These are phyloP conservation scores for Oscheius onirici DNA, from an alignment of 2,888 invertebrate genomes.

Conservation along the genomic window DNA sequence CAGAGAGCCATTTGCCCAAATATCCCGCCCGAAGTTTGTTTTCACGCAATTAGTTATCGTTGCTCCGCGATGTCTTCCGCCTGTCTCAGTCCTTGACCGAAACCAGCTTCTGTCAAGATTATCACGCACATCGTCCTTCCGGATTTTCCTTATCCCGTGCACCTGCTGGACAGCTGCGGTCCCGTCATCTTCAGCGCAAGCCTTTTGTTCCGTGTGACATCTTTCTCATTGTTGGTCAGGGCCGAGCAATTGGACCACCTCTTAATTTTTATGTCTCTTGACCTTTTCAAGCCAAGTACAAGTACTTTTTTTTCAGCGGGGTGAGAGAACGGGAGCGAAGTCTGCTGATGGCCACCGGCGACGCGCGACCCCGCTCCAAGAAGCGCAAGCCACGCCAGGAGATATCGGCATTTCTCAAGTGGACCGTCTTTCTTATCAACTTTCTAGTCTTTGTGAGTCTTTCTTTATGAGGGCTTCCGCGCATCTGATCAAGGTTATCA, in stretches of 20 bases:
- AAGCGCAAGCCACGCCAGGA: conserved; percentile 70
- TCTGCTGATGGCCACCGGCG: conserved; percentile 52
- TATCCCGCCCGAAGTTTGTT: conserved; percentile 16
- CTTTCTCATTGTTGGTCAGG: background rate
- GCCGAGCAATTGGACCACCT: too few relatives aligned
- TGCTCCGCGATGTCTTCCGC: too few relatives aligned
- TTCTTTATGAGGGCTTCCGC: conserved; percentile 13
- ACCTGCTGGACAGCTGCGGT: conserved; percentile 23
- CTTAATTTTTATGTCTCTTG: too few relatives aligned
- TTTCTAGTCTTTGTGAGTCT: conserved; percentile 68
- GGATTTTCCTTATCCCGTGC: background rate
- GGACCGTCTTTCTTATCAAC: conserved; percentile 69
- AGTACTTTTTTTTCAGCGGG: conserved; percentile 31
- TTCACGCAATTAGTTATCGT: background rate
- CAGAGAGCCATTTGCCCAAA: conserved; percentile 20
- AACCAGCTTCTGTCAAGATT: too few relatives aligned
- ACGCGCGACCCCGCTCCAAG: conserved; percentile 44
- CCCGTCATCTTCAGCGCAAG: conserved; percentile 12
- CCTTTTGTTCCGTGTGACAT: conserved; percentile 3
- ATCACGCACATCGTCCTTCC: background rate
- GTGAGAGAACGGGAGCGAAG: conserved; percentile 54
- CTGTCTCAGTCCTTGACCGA: background rate
- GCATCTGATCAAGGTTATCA: conserved; percentile 17
- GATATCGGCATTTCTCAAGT: conserved; percentile 70
- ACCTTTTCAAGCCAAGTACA: too few relatives aligned